Evolutionary conservation across 2,888 invertebrate genomes (phyloP).

Genomic region (Tenodera sinensis): DNA sequence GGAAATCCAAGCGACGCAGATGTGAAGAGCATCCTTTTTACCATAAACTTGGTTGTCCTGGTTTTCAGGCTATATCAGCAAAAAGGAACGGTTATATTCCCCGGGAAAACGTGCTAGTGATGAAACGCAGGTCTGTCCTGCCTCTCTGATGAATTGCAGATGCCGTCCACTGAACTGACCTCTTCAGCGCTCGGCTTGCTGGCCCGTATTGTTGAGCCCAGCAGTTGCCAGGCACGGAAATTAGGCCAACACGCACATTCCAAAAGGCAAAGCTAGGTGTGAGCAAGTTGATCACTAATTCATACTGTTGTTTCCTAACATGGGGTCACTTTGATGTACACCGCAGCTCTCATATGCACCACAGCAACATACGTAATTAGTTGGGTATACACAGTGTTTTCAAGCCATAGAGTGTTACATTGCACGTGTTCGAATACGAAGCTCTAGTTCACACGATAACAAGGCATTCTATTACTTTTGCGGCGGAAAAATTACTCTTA

Average conservation of each 20-base stretch:
- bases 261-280: background rate
- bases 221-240: background rate
- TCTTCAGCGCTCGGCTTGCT: background rate
- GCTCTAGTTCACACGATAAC: too few species aligned
- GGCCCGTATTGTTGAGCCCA: background rate
- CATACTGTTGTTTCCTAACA: background rate
- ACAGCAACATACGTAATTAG: too few species aligned
- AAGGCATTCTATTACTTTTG: too few species aligned
- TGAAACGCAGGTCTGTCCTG: background rate
- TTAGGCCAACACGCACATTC: background rate
- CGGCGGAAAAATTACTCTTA: too few species aligned
- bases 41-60: background rate
- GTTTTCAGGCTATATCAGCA: background rate
- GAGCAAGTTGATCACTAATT: background rate
- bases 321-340: too few species aligned
- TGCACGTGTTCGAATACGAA: too few species aligned
- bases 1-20: background rate
- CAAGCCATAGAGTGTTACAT: too few species aligned
- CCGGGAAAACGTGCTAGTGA: background rate
- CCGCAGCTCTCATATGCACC: too few species aligned
- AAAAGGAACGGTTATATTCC: background rate
- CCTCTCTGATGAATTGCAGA: background rate
- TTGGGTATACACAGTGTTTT: too few species aligned
- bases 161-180: background rate
- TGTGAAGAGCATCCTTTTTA: background rate